Evolutionary conservation across 1,140 invertebrate genomes (phyloP), one percentile per base, ranked within the genome.

Genomic region (Drosophila kurseongensis): DNA sequence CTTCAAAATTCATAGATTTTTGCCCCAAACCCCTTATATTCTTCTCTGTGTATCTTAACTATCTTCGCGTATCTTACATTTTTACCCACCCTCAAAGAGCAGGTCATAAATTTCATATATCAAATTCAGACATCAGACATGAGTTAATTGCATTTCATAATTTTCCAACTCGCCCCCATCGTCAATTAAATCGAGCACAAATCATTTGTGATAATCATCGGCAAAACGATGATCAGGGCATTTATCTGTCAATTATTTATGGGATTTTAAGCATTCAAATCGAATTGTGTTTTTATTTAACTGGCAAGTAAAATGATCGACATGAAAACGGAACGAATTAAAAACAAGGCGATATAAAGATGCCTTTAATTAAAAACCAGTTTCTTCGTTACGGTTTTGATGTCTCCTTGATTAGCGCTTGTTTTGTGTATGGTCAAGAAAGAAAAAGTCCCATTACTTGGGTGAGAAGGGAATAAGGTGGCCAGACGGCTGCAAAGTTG

Each of bases 281-380:
- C 80, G 82, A 85, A 85, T 77, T 73, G 80, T 58, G 42, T 75
- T 59, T 42, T 40, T 76, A 42, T 29, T 85, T 67, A 62, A 69
- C 36, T 57, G 60, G 47, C 72, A 79, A 88, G 78, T 76, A 61
- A 59, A 60, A 48, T 35, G 6, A 57, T 41, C 38, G 42, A 42
- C 66, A 62, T 42, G 36, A 75, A 72, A 72, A 68, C 84, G 75
- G 54, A 74, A 77, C 78, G 76, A 51, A 75, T 74, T 55, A 29
- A 36, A 65, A 51, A 54, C 47, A 44, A 68, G 60, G 65, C 32
- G 23, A 54, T 44, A 42, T 42, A n/a, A 68, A 68, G 62, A 75
- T 32, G 73, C 54, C 73, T 77, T 89, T 89, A 88, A 88, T 88
- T 86, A 86, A 83, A 77, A 86, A 86, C 83, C 54, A 56, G 83